Evolutionary conservation across 1,140 invertebrate genomes (phyloP).

Genomic region (Ips typographus): DNA sequence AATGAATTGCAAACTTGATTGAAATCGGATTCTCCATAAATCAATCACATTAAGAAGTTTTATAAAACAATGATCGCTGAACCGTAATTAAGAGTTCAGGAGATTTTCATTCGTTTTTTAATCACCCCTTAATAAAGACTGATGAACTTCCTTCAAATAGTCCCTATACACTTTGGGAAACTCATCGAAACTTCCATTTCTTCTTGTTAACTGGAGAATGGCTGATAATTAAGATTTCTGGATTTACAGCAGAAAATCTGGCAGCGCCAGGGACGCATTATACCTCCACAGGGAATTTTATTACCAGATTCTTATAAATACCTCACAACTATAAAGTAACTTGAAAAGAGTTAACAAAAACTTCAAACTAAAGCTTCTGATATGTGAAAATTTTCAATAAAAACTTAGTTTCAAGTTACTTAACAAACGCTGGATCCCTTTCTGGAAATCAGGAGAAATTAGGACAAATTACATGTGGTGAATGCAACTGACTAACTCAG

Average conservation of each 20-base stretch:
- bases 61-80: neutral
- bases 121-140: slow-evolving; percentile 36
- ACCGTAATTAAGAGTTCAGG: slow-evolving; percentile 23
- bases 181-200: slow-evolving; percentile 37
- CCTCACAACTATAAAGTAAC: too few relatives aligned
- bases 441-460: slow-evolving; percentile 12
- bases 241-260: slow-evolving; percentile 4
- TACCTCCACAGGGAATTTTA: too few relatives aligned
- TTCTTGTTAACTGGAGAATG: slow-evolving; percentile 41
- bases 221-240: slow-evolving; percentile 41
- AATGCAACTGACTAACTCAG: slow-evolving; percentile 24
- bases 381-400: too few relatives aligned
- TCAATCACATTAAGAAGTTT: too few relatives aligned
- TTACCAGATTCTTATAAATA: too few relatives aligned
- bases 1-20: too few relatives aligned
- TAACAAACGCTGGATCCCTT: neutral
- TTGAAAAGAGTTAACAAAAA: too few relatives aligned
- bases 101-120: slow-evolving; percentile 35
- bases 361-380: too few relatives aligned
- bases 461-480: slow-evolving; percentile 26
- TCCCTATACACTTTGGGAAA: slow-evolving; percentile 27
- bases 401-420: too few relatives aligned
- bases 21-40: too few relatives aligned
- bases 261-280: too few relatives aligned
- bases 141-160: slow-evolving; percentile 33